Percentiles rank a stretch among this genome's conserved stretches.
These are phyloP conservation scores for Oscheius sp. DNA, from an alignment of 2,888 invertebrate genomes.

Conservation along the genomic window DNA sequence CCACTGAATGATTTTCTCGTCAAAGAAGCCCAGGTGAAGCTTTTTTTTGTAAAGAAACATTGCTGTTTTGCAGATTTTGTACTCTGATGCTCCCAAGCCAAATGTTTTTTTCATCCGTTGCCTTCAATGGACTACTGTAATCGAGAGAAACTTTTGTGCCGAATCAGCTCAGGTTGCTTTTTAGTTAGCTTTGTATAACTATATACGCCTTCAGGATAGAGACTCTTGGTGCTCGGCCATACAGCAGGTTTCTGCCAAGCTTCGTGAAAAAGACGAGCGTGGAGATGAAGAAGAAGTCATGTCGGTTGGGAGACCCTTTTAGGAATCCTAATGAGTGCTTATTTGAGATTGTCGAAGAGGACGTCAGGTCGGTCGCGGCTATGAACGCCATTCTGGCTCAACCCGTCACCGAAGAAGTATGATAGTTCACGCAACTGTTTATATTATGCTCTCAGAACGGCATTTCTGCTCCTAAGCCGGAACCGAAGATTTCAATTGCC, in stretches of 20 bases:
- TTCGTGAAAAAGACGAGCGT: constrained; percentile 4
- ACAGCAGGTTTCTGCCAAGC: not conserved
- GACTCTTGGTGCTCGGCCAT: constrained; percentile 4
- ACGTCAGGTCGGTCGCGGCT: constrained; percentile 6
- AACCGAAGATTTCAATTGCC: constrained; percentile 37
- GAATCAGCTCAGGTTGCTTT: constrained; percentile 80
- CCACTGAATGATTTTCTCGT: constrained; percentile 98
- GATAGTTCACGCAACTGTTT: too few species aligned
- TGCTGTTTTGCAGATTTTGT: constrained; percentile 1
- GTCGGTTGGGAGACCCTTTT: constrained; percentile 6
- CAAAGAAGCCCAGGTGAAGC: constrained; percentile 79
- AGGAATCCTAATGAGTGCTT: not conserved
- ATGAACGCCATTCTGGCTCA: constrained; percentile 28
- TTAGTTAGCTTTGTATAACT: not conserved
- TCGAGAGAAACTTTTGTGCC: constrained; percentile 95
- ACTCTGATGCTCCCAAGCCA: constrained; percentile 87
- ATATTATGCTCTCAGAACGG: constrained; percentile 22
- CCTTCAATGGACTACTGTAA: constrained; percentile 95
- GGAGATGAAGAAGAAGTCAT: constrained; percentile 6
- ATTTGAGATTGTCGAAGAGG: constrained; percentile 22
- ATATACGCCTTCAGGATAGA: constrained; percentile 5
- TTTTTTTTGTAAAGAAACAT: not conserved
- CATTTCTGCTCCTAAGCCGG: constrained; percentile 6
- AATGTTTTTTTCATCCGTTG: constrained; percentile 96
- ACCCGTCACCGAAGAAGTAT: constrained; percentile 9